A percentile compares a stretch with the other conserved stretches of the same genome.
Evolutionary conservation across 2,888 invertebrate species (phyloP).

Genomic region (Anthoptus insignis): DNA sequence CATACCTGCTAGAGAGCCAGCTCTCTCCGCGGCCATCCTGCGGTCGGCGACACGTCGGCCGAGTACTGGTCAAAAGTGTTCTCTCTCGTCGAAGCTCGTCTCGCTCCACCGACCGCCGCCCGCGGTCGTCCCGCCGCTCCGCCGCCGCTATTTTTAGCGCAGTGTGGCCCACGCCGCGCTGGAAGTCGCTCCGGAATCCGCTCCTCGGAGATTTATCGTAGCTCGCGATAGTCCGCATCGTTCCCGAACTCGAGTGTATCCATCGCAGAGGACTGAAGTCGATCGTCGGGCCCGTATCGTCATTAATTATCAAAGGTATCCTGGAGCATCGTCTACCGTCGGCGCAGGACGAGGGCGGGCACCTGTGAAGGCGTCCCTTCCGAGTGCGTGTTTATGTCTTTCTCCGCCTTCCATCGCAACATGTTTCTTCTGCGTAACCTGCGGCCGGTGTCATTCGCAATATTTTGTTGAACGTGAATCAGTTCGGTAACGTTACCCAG

Average conservation of each 20-base stretch:
- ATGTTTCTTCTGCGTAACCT: no score
- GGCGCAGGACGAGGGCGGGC: neutral
- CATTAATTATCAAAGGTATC: neutral
- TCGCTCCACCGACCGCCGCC: neutral
- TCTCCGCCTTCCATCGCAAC: neutral
- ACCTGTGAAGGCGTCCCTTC: neutral
- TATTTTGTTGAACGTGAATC: neutral
- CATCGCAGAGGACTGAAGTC: neutral
- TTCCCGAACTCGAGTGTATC: constrained; percentile 1
- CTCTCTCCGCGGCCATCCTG: no score
- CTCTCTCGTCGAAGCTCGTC: neutral
- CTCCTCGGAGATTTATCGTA: constrained; percentile 28
- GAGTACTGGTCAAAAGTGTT: neutral
- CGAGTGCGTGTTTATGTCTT: constrained; percentile 9
- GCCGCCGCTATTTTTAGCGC: constrained; percentile 27
- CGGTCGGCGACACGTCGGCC: no score
- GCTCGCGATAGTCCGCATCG: constrained; percentile 14
- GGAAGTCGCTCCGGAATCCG: constrained; percentile 18
- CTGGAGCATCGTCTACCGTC: neutral
- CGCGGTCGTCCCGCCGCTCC: constrained; percentile 10
- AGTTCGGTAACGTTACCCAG: neutral
- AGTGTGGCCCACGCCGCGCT: constrained; percentile 19
- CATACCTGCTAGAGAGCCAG: no score
- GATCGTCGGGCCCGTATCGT: neutral
- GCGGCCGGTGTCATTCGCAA: neutral